Conservation (phyloP, 2,113 vertebrate species). For the Eolophus roseicapilla region DNA sequence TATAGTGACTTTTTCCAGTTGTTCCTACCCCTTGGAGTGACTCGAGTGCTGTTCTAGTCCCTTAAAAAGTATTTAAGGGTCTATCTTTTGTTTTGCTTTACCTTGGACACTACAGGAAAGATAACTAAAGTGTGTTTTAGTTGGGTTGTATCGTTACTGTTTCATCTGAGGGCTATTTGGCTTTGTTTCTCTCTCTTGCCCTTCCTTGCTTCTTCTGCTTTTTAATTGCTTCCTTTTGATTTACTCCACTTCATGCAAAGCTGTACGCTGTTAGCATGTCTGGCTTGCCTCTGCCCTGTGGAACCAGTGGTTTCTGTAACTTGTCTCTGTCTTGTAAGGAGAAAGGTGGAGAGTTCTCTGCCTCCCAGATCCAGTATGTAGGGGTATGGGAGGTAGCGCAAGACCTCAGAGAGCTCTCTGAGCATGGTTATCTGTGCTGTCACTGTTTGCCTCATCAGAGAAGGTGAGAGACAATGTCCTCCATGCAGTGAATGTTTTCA, state of each 20-base stretch:
- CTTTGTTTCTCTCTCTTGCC: neutral
- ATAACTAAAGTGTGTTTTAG: neutral
- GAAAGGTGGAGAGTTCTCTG: neutral
- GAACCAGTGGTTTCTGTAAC: neutral
- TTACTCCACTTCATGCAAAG: neutral
- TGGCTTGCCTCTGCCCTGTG: neutral
- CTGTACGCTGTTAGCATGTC: neutral
- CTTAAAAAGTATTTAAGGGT: neutral
- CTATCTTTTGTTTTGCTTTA: neutral
- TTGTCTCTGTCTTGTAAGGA: neutral
- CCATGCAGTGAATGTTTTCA: neutral
- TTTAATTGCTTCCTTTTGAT: neutral
- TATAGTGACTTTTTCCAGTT: neutral
- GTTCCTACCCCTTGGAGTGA: neutral
- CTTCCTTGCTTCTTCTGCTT: neutral
- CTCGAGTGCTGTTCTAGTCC: neutral
- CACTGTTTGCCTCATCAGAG: neutral
- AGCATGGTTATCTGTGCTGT: neutral
- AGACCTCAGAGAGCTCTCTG: neutral
- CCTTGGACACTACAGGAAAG: neutral
- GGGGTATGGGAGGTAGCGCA: neutral
- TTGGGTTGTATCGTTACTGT: neutral
- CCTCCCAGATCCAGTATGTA: neutral
- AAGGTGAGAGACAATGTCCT: neutral
- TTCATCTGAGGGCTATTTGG: neutral